A percentile compares a stretch with the other conserved stretches of the same genome.
Conservation (phyloP, 2,797 vertebrate species). For the Xiphorhynchus erythropygius region DNA sequence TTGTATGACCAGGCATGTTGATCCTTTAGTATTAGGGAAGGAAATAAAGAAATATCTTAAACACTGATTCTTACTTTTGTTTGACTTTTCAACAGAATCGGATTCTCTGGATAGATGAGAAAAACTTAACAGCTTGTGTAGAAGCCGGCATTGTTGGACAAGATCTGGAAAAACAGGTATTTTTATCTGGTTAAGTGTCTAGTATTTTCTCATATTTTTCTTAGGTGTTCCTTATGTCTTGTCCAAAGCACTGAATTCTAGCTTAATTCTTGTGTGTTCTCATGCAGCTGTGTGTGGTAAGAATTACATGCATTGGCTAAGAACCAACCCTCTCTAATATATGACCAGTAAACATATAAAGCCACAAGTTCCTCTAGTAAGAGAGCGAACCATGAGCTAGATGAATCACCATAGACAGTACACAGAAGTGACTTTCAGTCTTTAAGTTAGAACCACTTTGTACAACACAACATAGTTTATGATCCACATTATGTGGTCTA, state of each 20-base stretch:
- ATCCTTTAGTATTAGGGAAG: background rate
- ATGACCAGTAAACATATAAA: background rate
- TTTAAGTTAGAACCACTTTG: background rate
- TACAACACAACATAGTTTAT: background rate
- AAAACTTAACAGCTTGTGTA: conserved; percentile 92
- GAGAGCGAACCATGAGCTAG: background rate
- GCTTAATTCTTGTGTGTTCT: background rate
- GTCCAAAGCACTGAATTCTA: background rate
- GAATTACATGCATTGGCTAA: background rate
- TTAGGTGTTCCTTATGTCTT: background rate
- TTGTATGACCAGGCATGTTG: background rate
- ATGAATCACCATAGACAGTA: background rate
- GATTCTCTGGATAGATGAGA: conserved; percentile 98
- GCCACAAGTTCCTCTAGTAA: background rate
- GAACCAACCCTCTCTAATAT: background rate
- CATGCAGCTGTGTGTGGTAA: background rate
- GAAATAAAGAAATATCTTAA: background rate
- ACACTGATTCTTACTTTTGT: background rate
- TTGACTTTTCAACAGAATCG: conserved; percentile 84
- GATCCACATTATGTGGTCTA: conserved; percentile 6
- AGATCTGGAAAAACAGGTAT: conserved; percentile 94
- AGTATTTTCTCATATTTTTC: background rate
- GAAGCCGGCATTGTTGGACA: conserved; percentile 97
- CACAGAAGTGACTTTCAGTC: background rate
- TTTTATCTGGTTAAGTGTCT: background rate